Evolutionary conservation across 1,140 invertebrate species (phyloP).

Genomic region (Drosophila sucinea): DNA sequence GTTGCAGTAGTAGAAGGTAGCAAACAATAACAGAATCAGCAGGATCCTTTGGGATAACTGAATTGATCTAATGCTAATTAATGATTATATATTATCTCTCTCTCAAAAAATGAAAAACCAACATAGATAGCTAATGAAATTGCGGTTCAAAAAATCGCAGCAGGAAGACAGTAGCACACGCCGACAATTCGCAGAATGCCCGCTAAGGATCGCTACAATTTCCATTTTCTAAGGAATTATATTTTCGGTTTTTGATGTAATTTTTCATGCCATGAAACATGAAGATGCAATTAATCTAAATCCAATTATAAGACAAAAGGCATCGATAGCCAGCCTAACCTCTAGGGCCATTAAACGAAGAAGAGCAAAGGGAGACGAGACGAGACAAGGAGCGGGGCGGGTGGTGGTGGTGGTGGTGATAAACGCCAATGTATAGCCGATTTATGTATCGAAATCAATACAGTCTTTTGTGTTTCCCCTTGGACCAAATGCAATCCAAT

Average conservation of each 20-base stretch:
- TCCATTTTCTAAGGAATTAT: slow-evolving; percentile 61
- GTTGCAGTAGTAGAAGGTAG: background rate
- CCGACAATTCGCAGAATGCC: slow-evolving; percentile 60
- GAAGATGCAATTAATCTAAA: slow-evolving; percentile 81
- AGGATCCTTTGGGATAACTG: slow-evolving; percentile 1
- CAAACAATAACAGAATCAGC: background rate
- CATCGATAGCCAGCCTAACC: slow-evolving; percentile 33
- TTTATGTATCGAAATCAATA: slow-evolving; percentile 78
- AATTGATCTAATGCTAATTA: slow-evolving; percentile 73
- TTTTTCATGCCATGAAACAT: slow-evolving; percentile 55
- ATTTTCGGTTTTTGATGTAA: slow-evolving; percentile 48
- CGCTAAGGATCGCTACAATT: slow-evolving; percentile 45
- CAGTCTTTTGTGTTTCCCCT: slow-evolving; percentile 59
- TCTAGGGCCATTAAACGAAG: slow-evolving; percentile 56
- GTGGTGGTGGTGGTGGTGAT: slow-evolving; percentile 16
- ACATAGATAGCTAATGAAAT: slow-evolving; percentile 63
- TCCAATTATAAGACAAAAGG: slow-evolving; percentile 81
- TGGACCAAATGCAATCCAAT: background rate
- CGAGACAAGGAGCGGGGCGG: background rate
- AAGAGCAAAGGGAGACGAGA: background rate
- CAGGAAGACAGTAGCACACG: slow-evolving; percentile 70
- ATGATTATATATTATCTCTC: slow-evolving; percentile 48
- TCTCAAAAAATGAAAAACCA: slow-evolving; percentile 32
- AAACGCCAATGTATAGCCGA: slow-evolving; percentile 47
- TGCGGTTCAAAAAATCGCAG: slow-evolving; percentile 64